These are phyloP conservation scores for Ctena decussata DNA, from an alignment of 2,888 invertebrate genomes.

Conservation along the genomic window DNA sequence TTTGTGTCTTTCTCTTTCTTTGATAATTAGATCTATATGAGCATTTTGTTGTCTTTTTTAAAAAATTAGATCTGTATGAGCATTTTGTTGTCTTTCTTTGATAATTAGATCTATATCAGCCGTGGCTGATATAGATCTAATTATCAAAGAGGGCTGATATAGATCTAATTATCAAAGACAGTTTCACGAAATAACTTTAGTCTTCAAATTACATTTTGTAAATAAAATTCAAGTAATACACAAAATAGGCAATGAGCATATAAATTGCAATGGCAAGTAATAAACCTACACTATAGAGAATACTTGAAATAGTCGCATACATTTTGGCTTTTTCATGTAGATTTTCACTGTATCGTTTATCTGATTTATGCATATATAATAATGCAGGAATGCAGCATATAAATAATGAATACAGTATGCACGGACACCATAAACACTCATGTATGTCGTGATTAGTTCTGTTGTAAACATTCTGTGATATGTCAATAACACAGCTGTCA, in stretches of 20 bases:
- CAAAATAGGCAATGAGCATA: background rate
- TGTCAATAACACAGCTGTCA: slow-evolving; percentile 8
- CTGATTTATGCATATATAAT: slow-evolving; percentile 38
- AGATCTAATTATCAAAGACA: too few species aligned
- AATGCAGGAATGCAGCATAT: slow-evolving; percentile 40
- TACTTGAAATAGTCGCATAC: background rate
- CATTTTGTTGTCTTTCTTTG: too few species aligned
- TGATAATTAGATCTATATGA: too few species aligned
- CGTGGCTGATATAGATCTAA: too few species aligned
- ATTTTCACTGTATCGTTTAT: background rate
- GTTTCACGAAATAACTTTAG: too few species aligned
- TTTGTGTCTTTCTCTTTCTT: too few species aligned
- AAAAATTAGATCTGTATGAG: too few species aligned
- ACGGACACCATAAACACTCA: slow-evolving; percentile 41
- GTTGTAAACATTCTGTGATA: slow-evolving; percentile 26
- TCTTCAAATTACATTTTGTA: background rate
- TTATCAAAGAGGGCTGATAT: too few species aligned
- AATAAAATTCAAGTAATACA: background rate
- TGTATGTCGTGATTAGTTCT: slow-evolving; percentile 31
- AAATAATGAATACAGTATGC: slow-evolving; percentile 32
- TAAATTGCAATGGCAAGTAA: background rate
- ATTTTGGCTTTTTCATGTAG: background rate
- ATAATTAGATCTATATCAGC: too few species aligned
- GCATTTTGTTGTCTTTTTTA: too few species aligned
- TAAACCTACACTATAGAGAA: background rate